These are phyloP conservation scores for Colaptes auratus DNA, from an alignment of 2,113 vertebrate species.

Conservation along the genomic window DNA sequence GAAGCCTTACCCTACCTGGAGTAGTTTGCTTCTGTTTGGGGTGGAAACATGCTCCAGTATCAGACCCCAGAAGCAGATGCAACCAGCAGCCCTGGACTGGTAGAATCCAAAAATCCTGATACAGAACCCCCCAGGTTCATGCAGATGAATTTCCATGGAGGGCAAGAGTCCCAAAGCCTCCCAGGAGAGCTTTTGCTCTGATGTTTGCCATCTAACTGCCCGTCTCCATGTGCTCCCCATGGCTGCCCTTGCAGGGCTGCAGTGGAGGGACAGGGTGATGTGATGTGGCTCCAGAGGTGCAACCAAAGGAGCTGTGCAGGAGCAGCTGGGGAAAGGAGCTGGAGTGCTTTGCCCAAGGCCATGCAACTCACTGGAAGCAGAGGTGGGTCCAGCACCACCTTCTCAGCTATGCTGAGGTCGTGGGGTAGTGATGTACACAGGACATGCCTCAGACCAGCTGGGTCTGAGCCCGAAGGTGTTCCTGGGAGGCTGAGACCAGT, in stretches of 20 bases:
- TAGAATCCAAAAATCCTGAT: background rate
- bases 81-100: background rate
- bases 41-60: background rate
- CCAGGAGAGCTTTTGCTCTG: background rate
- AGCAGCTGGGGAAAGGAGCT: background rate
- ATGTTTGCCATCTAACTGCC: background rate
- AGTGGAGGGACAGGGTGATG: background rate
- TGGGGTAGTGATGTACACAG: fast-evolving
- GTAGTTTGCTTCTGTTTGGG: background rate
- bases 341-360: background rate
- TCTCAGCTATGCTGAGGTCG: background rate
- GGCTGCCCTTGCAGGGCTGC: background rate
- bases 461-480: background rate
- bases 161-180: background rate
- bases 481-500: background rate
- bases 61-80: background rate
- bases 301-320: background rate
- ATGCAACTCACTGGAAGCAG: background rate
- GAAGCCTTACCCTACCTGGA: background rate
- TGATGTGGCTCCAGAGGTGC: background rate
- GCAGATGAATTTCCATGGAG: background rate
- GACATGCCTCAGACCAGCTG: background rate
- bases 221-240: background rate
- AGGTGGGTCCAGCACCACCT: background rate
- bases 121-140: background rate